Percentiles rank a stretch among this genome's conserved stretches.
phyloP scores from a whole-genome alignment of 2,888 invertebrate species.

The Laspeyria flexula region DNA sequence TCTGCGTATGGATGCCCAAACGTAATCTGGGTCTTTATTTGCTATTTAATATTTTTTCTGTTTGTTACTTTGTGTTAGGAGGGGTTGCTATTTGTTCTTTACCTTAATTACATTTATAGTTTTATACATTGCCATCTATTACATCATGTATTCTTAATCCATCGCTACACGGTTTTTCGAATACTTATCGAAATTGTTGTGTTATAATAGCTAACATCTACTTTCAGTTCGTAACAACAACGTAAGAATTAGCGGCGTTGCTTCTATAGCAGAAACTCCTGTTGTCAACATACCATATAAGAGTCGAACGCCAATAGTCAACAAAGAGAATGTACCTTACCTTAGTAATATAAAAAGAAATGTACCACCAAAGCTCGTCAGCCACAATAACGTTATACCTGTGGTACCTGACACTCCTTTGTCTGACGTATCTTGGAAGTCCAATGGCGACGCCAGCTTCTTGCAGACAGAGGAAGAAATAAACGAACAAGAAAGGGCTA shows the following conservation, averaged over 20 bases:
- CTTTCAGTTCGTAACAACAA: conserved; percentile 54
- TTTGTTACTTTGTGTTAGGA: too few species aligned
- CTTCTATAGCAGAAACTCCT: conserved; percentile 70
- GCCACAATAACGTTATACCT: conserved; percentile 19
- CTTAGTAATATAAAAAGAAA: conserved; percentile 17
- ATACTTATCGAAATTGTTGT: too few species aligned
- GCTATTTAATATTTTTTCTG: too few species aligned
- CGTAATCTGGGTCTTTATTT: too few species aligned
- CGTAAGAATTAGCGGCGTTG: conserved; percentile 75
- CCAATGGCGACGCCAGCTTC: conserved; percentile 73
- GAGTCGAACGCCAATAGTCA: conserved; percentile 52
- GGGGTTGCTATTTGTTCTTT: too few species aligned
- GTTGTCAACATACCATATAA: conserved; percentile 46
- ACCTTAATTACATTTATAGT: too few species aligned
- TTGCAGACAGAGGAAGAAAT: conserved; percentile 73
- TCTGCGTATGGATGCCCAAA: too few species aligned
- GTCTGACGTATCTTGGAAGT: conserved; percentile 69
- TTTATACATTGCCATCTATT: too few species aligned
- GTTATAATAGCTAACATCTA: too few species aligned
- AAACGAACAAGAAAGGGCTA: conserved; percentile 60
- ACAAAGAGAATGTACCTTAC: conserved; percentile 65
- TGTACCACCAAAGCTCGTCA: conserved; percentile 7
- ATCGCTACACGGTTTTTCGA: too few species aligned
- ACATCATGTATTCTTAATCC: too few species aligned
- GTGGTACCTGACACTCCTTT: conserved; percentile 60